Conservation (phyloP, 64 coral and sea anemone genomes). For the Stylophora pistillata region DNA sequence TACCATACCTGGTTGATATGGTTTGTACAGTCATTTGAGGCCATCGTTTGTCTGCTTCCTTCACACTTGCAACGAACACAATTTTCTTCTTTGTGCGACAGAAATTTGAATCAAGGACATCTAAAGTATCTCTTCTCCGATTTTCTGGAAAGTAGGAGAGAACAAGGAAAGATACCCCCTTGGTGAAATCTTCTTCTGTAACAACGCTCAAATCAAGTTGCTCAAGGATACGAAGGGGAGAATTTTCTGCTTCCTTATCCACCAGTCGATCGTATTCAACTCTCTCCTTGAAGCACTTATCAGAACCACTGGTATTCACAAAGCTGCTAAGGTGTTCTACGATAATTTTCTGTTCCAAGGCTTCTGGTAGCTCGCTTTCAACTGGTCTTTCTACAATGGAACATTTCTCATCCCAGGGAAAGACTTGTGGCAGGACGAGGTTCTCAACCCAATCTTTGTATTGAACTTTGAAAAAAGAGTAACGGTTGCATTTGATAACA, state of each 20-base stretch:
- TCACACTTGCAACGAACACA: conserved; percentile 1
- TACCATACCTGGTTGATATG: conserved; percentile 2
- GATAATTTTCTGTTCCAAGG: conserved; percentile 26
- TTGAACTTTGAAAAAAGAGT: conserved; percentile 8
- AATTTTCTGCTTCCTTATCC: neutral
- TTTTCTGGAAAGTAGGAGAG: neutral
- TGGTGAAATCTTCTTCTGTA: neutral
- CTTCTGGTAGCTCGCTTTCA: neutral
- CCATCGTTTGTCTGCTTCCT: conserved; percentile 15
- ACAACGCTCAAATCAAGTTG: neutral
- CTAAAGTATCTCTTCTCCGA: neutral
- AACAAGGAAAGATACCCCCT: neutral
- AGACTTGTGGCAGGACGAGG: neutral
- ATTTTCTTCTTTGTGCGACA: neutral
- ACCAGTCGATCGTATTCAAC: neutral
- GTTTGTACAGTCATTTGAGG: neutral
- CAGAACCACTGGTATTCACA: neutral
- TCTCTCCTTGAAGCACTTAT: conserved; percentile 19
- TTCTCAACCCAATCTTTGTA: conserved; percentile 34
- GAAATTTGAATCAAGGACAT: neutral
- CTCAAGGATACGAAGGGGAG: neutral
- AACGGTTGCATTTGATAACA: conserved; percentile 42
- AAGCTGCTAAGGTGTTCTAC: neutral
- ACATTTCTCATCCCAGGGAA: conserved; percentile 1
- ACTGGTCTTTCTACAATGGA: neutral